These are phyloP conservation scores for Agonopterix alstromeriana DNA, from an alignment of 2,888 invertebrate genomes.

Conservation along the genomic window DNA sequence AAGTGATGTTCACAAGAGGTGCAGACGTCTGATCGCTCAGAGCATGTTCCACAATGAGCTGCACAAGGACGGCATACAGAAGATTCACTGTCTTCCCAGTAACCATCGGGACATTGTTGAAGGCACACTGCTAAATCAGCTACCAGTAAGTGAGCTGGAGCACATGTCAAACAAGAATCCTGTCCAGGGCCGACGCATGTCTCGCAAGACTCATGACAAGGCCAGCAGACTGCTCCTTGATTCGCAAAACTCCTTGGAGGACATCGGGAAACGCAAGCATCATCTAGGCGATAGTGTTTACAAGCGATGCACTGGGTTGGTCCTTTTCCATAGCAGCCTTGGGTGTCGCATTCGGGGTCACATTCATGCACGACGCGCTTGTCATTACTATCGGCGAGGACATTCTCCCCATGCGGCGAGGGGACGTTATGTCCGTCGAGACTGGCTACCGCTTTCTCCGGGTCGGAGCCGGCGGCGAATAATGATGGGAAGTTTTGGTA, in stretches of 20 bases:
- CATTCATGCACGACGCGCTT: conserved; percentile 82
- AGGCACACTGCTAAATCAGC: conserved; percentile 91
- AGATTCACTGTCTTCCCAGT: conserved; percentile 86
- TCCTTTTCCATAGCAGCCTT: conserved; percentile 91
- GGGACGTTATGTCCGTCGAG: conserved; percentile 83
- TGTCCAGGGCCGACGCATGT: conserved; percentile 92
- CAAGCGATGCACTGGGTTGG: conserved; percentile 90
- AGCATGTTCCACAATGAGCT: conserved; percentile 90
- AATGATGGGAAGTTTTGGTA: conserved; percentile 88
- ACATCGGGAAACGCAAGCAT: conserved; percentile 89
- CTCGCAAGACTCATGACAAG: conserved; percentile 92
- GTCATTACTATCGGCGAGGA: conserved; percentile 79
- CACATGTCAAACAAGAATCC: conserved; percentile 90
- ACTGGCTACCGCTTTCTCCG: conserved; percentile 84
- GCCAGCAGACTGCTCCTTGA: conserved; percentile 87
- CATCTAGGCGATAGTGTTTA: conserved; percentile 87
- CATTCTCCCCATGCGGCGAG: conserved; percentile 76
- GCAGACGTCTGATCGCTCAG: conserved; percentile 88
- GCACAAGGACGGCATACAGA: conserved; percentile 90
- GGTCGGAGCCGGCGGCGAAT: conserved; percentile 87
- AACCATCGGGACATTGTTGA: conserved; percentile 92
- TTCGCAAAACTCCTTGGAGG: conserved; percentile 90
- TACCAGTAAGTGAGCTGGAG: conserved; percentile 88
- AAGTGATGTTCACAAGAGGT: conserved; percentile 93
- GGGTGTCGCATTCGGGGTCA: conserved; percentile 89